phyloP scores from a whole-genome alignment of 2,888 invertebrate genomes.

The Metalampra italica region DNA sequence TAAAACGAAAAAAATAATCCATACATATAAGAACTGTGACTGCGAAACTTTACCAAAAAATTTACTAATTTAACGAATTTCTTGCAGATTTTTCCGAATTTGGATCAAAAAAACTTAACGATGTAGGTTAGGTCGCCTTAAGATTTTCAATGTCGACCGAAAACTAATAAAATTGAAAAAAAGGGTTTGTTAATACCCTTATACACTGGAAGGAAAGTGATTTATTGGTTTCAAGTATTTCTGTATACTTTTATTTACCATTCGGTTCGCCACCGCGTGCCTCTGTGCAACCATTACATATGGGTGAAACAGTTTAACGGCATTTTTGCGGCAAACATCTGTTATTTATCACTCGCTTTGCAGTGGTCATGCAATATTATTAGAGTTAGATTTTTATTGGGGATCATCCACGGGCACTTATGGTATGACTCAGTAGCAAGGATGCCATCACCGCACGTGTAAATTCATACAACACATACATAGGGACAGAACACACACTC shows the following conservation, averaged over 20 bases:
- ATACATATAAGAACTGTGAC: too few species aligned
- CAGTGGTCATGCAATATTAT: background rate
- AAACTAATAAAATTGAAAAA: too few species aligned
- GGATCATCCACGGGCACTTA: background rate
- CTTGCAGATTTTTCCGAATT: too few species aligned
- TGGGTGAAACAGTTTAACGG: background rate
- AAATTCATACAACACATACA: background rate
- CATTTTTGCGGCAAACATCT: conserved; percentile 3
- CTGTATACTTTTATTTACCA: background rate
- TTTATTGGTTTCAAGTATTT: too few species aligned
- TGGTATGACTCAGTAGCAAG: background rate
- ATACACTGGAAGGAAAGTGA: too few species aligned
- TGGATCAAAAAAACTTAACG: too few species aligned
- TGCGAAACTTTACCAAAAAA: too few species aligned
- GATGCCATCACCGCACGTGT: background rate
- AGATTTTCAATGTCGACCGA: too few species aligned
- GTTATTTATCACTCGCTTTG: conserved; percentile 2
- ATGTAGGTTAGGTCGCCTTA: too few species aligned
- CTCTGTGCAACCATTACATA: background rate
- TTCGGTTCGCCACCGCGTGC: background rate
- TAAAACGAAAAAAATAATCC: too few species aligned
- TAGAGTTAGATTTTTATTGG: background rate
- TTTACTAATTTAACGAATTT: too few species aligned
- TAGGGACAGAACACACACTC: background rate
- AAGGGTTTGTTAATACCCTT: too few species aligned